These are phyloP conservation scores for Lithodes maja DNA, from an alignment of 2,888 invertebrate genomes.

Conservation along the genomic window DNA sequence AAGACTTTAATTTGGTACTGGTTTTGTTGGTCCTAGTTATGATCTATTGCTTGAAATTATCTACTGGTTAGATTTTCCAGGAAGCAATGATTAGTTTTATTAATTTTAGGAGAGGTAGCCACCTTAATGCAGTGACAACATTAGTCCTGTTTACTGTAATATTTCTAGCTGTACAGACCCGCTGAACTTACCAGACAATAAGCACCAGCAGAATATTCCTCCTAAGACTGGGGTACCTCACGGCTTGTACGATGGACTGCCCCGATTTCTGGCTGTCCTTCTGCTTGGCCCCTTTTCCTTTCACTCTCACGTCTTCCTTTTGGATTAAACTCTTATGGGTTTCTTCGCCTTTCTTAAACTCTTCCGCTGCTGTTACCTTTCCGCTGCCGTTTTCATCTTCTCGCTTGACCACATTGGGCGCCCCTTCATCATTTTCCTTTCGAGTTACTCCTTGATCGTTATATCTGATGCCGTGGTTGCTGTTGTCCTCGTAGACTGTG, in stretches of 20 bases:
- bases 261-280: not conserved
- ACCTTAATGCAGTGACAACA: too few relatives aligned
- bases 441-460: too few relatives aligned
- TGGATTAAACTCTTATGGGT: not conserved
- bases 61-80: too few relatives aligned
- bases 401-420: not conserved
- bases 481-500: too few relatives aligned
- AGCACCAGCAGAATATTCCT: constrained; percentile 63
- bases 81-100: too few relatives aligned
- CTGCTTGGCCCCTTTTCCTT: not conserved
- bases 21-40: too few relatives aligned
- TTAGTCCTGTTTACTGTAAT: too few relatives aligned
- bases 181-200: constrained; percentile 35
- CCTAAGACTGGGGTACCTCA: constrained; percentile 54
- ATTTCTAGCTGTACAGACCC: too few relatives aligned
- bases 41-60: too few relatives aligned
- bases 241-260: constrained; percentile 40
- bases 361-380: not conserved
- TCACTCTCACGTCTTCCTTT: not conserved
- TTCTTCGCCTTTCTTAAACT: not conserved
- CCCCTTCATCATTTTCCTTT: not conserved
- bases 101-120: too few relatives aligned
- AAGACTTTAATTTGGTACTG: too few relatives aligned
- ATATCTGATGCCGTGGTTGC: too few relatives aligned
- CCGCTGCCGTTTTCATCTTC: not conserved